These are phyloP conservation scores for Zele albiditarsus DNA, from an alignment of 2,888 invertebrate species.

Conservation along the genomic window DNA sequence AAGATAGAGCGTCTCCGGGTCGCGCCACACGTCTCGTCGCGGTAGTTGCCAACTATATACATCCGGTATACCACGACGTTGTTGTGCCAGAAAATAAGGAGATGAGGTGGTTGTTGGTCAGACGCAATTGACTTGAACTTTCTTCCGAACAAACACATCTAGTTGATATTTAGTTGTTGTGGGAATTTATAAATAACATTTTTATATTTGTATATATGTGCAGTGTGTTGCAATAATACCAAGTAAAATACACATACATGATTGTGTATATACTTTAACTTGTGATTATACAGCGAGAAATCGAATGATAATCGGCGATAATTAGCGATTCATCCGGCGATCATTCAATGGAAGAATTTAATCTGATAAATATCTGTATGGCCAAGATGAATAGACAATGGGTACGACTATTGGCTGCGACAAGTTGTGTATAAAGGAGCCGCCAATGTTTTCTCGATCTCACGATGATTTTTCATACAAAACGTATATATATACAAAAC, in stretches of 20 bases:
- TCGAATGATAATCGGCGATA: slow-evolving; percentile 48
- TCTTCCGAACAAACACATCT: background rate
- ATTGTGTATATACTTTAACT: background rate
- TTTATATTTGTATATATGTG: background rate
- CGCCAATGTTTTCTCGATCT: slow-evolving; percentile 42
- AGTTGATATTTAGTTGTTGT: background rate
- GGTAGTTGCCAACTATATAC: background rate
- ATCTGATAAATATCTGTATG: slow-evolving; percentile 49
- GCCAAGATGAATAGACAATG: slow-evolving; percentile 53
- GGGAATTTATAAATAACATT: background rate
- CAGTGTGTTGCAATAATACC: background rate
- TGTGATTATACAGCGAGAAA: background rate
- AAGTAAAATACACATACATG: background rate
- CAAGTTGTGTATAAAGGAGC: slow-evolving; percentile 46
- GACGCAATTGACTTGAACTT: background rate
- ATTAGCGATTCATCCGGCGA: slow-evolving; percentile 64
- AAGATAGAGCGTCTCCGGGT: slow-evolving; percentile 50
- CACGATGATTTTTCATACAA: slow-evolving; percentile 28
- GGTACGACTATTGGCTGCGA: slow-evolving; percentile 42
- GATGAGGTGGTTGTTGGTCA: slow-evolving; percentile 18
- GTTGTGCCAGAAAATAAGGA: slow-evolving; percentile 4
- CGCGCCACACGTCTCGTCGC: background rate
- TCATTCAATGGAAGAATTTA: slow-evolving; percentile 59
- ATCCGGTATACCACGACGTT: slow-evolving; percentile 10
- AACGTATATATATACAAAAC: slow-evolving; percentile 4